Conservation (phyloP, 2,113 vertebrate species). For the Neotoma lepida region DNA sequence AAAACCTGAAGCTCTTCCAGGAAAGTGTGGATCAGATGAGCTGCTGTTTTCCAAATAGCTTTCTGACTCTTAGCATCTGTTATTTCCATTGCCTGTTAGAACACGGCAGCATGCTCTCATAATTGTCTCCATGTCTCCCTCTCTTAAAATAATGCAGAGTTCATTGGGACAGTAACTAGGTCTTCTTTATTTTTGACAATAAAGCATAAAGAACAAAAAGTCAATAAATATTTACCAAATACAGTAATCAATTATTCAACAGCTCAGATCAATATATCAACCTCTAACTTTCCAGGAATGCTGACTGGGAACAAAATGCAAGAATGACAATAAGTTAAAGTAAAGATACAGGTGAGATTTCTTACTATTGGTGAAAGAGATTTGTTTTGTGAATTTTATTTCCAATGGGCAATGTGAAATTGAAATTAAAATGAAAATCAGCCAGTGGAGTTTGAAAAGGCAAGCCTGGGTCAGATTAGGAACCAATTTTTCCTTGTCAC, state of each 20-base stretch:
- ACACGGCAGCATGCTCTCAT: background rate
- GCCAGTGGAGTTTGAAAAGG: constrained; percentile 55
- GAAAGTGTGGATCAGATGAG: background rate
- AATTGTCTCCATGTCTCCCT: background rate
- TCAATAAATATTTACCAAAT: constrained; percentile 53
- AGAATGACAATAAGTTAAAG: background rate
- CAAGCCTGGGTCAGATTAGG: constrained; percentile 39
- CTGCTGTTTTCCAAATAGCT: background rate
- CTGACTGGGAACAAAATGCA: constrained; percentile 12
- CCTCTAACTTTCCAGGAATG: constrained; percentile 57
- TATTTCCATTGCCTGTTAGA: constrained; percentile 3
- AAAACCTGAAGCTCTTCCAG: background rate
- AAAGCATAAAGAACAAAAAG: background rate
- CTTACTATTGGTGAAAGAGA: background rate
- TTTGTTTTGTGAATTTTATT: constrained; percentile 53
- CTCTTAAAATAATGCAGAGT: background rate
- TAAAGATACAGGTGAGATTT: background rate
- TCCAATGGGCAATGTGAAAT: background rate
- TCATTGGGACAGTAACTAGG: background rate
- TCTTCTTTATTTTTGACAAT: constrained; percentile 23
- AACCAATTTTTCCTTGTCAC: constrained; percentile 29
- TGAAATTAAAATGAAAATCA: constrained; percentile 48
- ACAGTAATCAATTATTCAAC: constrained; percentile 63
- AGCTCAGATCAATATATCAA: constrained; percentile 23
- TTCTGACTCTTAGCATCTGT: constrained; percentile 10